Base-by-base conservation (phyloP, 1,140 invertebrate species). In the Panagrolaimus sp. region DNA sequence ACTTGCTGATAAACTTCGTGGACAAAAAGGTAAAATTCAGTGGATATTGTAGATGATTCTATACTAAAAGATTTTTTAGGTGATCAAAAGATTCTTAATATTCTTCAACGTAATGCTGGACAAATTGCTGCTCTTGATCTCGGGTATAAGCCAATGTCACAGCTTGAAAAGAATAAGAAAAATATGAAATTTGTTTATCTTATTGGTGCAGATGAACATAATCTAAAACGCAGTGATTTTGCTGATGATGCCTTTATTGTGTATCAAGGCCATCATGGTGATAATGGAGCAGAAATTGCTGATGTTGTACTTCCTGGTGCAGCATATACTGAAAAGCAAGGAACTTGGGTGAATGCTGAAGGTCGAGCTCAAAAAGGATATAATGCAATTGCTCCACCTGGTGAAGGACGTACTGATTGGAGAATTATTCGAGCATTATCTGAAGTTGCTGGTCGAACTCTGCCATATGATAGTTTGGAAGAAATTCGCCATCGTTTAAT, bases 261-360 rank as follows among this genome's bases (percentile, higher is more conserved):
- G 76, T 99, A 98, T 84, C 92, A 95, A 88, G 92, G 95, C 65
- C 94, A 95, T 86, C 95, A 97, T 86, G 96, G 96, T 65, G 96
- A 98, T 84, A 87, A 85, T 72, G 95, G 95, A 72, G 96, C 96
- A 12, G 84, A 89, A 65, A 90, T 94, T 72, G 94, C 96, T 68
- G 95, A 99, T 85, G 88, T 92, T 17, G 88, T 99, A 69, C 86
- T 99, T 3, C 94, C 96, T 21, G 95, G 92, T 68, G 92, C 93
- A n/a, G 94, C 96, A 0, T 98, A 97, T 83, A 98, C 96, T 1
- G 96, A 98, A 87, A 98, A 98, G 85, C 90, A 93, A 84, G 93
- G 87, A 9, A 96, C 90, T 15, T 98, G 94, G 85, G 93, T 96
- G 0, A 99, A 98, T 84, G 96, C 91, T 0, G 96, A 98, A 87